Percentiles rank a stretch among this genome's conserved stretches.
Evolutionary conservation across 2,797 vertebrate genomes (phyloP).

Genomic region (Halcyon smyrnensis): DNA sequence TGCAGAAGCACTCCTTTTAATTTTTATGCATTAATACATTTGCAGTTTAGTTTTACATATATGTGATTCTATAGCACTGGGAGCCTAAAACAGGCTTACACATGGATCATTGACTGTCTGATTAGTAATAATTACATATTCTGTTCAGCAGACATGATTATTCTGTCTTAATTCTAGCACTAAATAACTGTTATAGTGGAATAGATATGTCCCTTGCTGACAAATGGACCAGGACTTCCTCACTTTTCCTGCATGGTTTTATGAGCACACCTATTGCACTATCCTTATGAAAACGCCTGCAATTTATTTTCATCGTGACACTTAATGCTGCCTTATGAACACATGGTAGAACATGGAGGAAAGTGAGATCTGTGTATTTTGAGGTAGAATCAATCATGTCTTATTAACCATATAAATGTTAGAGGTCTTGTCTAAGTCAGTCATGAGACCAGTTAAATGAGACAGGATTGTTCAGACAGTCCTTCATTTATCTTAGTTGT

Average conservation of each 20-base stretch:
- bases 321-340: background rate
- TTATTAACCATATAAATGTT: slow-evolving; percentile 15
- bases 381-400: slow-evolving; percentile 23
- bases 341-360: slow-evolving; percentile 24
- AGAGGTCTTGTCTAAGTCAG: background rate
- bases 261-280: background rate
- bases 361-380: slow-evolving; percentile 29
- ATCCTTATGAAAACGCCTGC: background rate
- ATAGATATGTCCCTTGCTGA: background rate
- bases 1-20: background rate
- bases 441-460: background rate
- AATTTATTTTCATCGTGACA: slow-evolving; percentile 36
- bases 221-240: background rate
- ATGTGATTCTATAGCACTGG: background rate
- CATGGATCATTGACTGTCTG: background rate
- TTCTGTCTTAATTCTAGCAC: slow-evolving; percentile 3
- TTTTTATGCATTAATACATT: background rate
- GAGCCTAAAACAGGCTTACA: background rate
- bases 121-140: slow-evolving; percentile 19
- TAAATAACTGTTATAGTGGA: background rate
- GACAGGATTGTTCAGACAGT: background rate
- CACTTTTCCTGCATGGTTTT: background rate
- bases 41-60: slow-evolving; percentile 22
- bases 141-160: background rate
- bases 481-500: background rate